These are phyloP conservation scores for Creontiades dilutus DNA, from an alignment of 2,888 invertebrate genomes.

Conservation along the genomic window DNA sequence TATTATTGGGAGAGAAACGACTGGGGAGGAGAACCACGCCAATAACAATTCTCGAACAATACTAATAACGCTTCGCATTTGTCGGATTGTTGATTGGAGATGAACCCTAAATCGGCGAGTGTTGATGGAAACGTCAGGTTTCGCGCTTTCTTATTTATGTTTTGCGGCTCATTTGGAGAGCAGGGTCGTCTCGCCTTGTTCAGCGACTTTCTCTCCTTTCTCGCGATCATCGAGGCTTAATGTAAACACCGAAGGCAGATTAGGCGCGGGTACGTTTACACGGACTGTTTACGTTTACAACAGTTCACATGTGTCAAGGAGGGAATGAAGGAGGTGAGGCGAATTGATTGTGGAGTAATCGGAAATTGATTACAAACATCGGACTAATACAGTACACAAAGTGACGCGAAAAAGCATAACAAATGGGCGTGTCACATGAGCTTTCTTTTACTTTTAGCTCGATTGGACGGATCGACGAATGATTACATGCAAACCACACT, in stretches of 20 bases:
- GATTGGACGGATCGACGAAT: too few relatives aligned
- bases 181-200: background rate
- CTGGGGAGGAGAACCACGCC: background rate
- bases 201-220: constrained; percentile 9
- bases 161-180: constrained; percentile 1
- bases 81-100: constrained; percentile 2
- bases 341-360: too few relatives aligned
- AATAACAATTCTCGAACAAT: constrained; percentile 8
- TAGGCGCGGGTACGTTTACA: too few relatives aligned
- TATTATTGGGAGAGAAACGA: background rate
- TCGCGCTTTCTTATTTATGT: constrained; percentile 31
- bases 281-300: background rate
- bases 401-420: too few relatives aligned
- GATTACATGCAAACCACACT: too few relatives aligned
- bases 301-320: background rate
- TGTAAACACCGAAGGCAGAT: background rate
- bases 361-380: too few relatives aligned
- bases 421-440: too few relatives aligned
- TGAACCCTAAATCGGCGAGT: background rate
- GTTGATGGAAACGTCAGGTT: constrained; percentile 22
- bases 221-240: background rate
- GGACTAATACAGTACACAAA: too few relatives aligned
- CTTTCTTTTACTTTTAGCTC: too few relatives aligned
- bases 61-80: background rate
- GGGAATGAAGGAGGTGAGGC: too few relatives aligned